Evolutionary conservation across 1,140 invertebrate species (phyloP).

Genomic region (Bemisia tabaci): DNA sequence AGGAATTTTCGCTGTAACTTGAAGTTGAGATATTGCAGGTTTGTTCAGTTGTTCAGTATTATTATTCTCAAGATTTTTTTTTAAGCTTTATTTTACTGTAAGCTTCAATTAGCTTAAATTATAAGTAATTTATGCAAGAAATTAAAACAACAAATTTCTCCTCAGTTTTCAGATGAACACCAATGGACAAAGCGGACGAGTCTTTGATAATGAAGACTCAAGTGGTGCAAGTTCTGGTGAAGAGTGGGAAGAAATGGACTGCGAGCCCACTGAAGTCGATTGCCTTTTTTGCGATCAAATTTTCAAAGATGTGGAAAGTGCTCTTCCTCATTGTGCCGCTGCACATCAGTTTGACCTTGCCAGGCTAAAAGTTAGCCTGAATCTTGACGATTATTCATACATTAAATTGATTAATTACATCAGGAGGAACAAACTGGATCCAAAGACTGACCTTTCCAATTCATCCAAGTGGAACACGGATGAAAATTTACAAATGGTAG

Average conservation of each 20-base stretch:
- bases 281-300: conserved; percentile 42
- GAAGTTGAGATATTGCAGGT: no score
- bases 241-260: neutral
- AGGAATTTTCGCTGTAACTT: no score
- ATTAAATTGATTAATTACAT: conserved; percentile 84
- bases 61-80: no score
- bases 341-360: conserved; percentile 56
- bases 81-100: no score
- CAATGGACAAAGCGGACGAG: no score
- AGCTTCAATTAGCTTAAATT: no score
- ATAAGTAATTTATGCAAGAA: no score
- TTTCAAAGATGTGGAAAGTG: conserved; percentile 29
- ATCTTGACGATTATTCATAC: conserved; percentile 70
- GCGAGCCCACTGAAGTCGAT: conserved; percentile 16
- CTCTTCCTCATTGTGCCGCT: conserved; percentile 36
- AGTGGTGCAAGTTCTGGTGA: neutral
- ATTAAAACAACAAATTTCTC: no score
- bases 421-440: conserved; percentile 27
- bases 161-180: no score
- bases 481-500: neutral
- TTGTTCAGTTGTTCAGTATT: no score
- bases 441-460: neutral
- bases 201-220: neutral
- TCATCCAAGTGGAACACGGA: neutral
- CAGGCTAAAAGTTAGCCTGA: conserved; percentile 47